Evolutionary conservation across 2,888 invertebrate genomes (phyloP), one percentile per base, ranked within the genome.

Genomic region (Scotopteryx bipunctaria): DNA sequence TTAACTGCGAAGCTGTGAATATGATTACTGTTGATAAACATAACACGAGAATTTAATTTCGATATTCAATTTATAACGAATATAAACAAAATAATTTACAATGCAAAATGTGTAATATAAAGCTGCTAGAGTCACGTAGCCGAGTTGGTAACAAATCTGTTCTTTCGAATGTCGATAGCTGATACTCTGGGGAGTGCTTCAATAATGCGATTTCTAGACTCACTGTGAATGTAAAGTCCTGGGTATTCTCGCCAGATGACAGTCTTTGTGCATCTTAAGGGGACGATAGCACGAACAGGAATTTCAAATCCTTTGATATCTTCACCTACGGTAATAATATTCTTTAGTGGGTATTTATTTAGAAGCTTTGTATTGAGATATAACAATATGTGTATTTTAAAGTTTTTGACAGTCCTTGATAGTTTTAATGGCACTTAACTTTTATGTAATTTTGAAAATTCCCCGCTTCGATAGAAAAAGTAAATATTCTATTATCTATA

Each of bases 161-260:
- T 63, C 64, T 59, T 63, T 67, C 69, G 66, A 63, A 61, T 58
- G 69, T 66, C 46, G 47, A 47, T 53, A 43, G 52, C 21, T 32
- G 53, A 72, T 73, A 73, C 66, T 61, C 71, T 45, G 62, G 74
- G 69, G 79, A 80, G 74, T 75, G 67, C 74, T 81, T 72, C 78
- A 71, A 78, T 81, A 84, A 81, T 79, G 72, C 78, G 73, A 81
- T 86, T 81, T 73, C 76, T 72, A 76, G 73, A 80, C 76, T 82
- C 75, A 73, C 67, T 76, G 69, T 70, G 77, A 83, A 84, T 82
- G 74, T 78, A 74, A 82, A 84, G 76, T 81, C 75, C 70, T 71
- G 56, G 71, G 78, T 83, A 81, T 83, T 81, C 72, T 69, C 71
- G 74, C 69, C 71, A 78, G 81, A 85, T 81, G 85, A 81, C 78